phyloP scores from a whole-genome alignment of 2,797 vertebrate genomes.

The Hypotaenidia philippensis region DNA sequence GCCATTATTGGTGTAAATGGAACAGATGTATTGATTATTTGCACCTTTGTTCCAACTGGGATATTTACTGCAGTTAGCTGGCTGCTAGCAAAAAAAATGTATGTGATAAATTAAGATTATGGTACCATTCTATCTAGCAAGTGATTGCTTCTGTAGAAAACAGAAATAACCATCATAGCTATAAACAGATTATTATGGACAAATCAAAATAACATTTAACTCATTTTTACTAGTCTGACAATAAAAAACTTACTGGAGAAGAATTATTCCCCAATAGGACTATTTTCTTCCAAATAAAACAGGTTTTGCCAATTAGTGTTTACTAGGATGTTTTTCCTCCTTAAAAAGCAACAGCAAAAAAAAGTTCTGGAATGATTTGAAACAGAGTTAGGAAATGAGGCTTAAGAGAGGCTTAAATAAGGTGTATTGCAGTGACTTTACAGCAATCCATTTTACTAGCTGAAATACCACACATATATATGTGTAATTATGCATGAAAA shows the following conservation, averaged over 20 bases:
- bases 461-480: background rate
- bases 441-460: background rate
- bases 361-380: background rate
- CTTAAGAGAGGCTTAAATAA: background rate
- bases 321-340: background rate
- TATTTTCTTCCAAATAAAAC: background rate
- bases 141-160: slow-evolving; percentile 54
- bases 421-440: background rate
- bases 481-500: background rate
- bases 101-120: slow-evolving; percentile 44
- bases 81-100: slow-evolving; percentile 14
- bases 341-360: background rate
- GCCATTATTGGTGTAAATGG: slow-evolving; percentile 51
- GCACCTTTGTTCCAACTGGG: slow-evolving; percentile 25
- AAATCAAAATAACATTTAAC: slow-evolving; percentile 8
- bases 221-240: background rate
- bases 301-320: background rate
- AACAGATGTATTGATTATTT: slow-evolving; percentile 72
- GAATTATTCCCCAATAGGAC: background rate
- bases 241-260: background rate
- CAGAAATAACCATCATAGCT: slow-evolving; percentile 59
- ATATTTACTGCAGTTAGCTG: slow-evolving; percentile 9
- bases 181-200: slow-evolving; percentile 40
- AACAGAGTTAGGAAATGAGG: background rate
- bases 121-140: background rate